Base-by-base conservation (phyloP, 2,797 vertebrate genomes). In the Sardinella longiceps region DNA sequence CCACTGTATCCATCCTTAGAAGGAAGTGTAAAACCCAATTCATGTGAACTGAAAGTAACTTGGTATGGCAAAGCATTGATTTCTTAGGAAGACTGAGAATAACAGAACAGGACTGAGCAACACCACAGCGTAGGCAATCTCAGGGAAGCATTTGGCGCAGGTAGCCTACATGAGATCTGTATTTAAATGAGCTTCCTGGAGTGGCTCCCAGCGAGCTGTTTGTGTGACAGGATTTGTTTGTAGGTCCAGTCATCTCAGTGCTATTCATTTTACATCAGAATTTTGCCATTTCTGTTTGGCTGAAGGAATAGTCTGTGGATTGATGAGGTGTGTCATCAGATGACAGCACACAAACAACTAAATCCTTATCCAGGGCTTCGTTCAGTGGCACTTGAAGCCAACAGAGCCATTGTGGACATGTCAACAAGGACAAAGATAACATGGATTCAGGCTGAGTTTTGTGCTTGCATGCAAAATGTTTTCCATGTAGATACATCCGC, bases 101-200 rank as follows among this genome's bases (percentile, higher is more conserved):
- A 43, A 39, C 23, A 20, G 0, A 43, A 39, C 1, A 77, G 12
- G 23, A 56, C 66, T 37, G 66, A 18, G 12, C 30, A 20, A 14
- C 30, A 20, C 66, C 33, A 37, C 20, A 37, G 15, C 66, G 20
- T 30, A 37, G 6, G 14, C 66, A 74, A 74, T 74, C 28, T 74
- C 66, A 77, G 70, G 12, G 18, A 77, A 77, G 37, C 33, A 77
- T 37, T 77, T 77, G 33, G 70, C 23, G 70, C 70, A 43, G 37
- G 33, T 77, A 39, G 33, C 7, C 46, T 48, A 77, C 70, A 18
- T 11, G 12, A 37, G 66, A 74, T 74, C 66, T 14, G 66, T 74
- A 37, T 37, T 74, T 15, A 74, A 74, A 74, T 33, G 9, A 74
- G 66, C 30, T 37, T 37, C 30, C 66, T 74, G 30, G 30, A 74